Conservation (phyloP, 2,113 vertebrate genomes). For the Takifugu bimaculatus region DNA sequence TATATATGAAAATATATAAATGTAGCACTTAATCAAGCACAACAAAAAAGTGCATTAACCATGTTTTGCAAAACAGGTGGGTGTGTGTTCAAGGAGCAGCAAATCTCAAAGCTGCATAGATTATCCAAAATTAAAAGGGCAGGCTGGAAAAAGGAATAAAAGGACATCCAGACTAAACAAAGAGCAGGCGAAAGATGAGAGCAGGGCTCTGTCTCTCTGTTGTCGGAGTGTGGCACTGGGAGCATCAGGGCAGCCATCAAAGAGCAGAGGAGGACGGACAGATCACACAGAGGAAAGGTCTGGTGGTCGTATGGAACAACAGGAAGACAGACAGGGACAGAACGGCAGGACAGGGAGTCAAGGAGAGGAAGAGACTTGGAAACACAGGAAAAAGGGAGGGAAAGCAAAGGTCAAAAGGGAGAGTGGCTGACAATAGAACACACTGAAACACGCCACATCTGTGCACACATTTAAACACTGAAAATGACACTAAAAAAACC, state of each 20-base stretch:
- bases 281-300: slow-evolving; percentile 54
- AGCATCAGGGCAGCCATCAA: slow-evolving; percentile 45
- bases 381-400: slow-evolving; percentile 30
- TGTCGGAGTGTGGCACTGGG: neutral
- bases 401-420: slow-evolving; percentile 31
- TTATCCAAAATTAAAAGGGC: too few species aligned
- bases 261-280: slow-evolving; percentile 38
- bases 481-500: neutral
- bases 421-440: slow-evolving; percentile 24
- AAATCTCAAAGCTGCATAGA: too few species aligned
- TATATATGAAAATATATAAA: too few species aligned
- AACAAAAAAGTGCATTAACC: too few species aligned
- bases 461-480: neutral
- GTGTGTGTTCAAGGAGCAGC: too few species aligned
- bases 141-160: too few species aligned
- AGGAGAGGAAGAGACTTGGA: slow-evolving; percentile 28
- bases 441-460: slow-evolving; percentile 6
- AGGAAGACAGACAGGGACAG: slow-evolving; percentile 42
- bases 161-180: too few species aligned
- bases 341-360: slow-evolving; percentile 15
- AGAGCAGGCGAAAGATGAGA: too few species aligned
- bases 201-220: too few species aligned
- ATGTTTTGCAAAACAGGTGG: too few species aligned
- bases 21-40: too few species aligned
- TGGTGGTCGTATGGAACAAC: slow-evolving; percentile 60